Conservation (phyloP, 2,113 vertebrate species). For the Strigops habroptila region DNA sequence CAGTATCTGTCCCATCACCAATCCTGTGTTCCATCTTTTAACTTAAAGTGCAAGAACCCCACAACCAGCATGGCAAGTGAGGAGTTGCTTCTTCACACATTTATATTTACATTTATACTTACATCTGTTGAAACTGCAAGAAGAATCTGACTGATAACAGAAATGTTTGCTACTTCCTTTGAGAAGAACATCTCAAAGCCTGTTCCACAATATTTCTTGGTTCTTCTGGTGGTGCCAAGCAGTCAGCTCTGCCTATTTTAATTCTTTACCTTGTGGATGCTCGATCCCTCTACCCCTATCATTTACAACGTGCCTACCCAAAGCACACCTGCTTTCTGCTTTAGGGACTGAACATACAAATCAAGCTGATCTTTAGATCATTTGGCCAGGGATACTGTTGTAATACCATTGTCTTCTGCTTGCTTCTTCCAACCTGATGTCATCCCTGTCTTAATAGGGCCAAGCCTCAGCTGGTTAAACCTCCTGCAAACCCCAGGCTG, state of each 20-base stretch:
- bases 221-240: background rate
- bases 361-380: accelerated
- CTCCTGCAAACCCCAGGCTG: slow-evolving; percentile 5
- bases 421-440: background rate
- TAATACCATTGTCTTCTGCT: background rate
- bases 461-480: background rate
- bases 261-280: background rate
- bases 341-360: background rate
- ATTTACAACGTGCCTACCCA: background rate
- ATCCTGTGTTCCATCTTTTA: background rate
- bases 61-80: background rate
- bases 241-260: background rate
- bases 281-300: background rate
- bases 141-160: background rate
- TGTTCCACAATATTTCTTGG: background rate
- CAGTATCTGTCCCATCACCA: background rate
- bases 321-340: background rate
- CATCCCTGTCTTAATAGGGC: background rate
- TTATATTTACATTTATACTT: no score
- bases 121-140: background rate
- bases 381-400: background rate
- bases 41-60: background rate
- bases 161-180: background rate
- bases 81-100: background rate
- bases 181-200: background rate